These are phyloP conservation scores for Apeltes quadracus DNA, from an alignment of 2,113 vertebrate species.

Conservation along the genomic window DNA sequence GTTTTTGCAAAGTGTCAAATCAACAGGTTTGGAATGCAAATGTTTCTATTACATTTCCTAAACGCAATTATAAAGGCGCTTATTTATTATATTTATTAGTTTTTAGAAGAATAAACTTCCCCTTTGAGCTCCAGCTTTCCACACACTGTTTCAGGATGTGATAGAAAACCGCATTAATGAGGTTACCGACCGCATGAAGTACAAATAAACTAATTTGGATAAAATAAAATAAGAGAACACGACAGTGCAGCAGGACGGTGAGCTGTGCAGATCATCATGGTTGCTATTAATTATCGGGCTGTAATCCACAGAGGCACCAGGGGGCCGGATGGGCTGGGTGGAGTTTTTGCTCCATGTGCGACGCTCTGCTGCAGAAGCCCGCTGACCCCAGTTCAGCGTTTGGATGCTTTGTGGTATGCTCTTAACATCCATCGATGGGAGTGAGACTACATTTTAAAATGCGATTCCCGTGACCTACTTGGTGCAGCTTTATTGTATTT, in stretches of 20 bases:
- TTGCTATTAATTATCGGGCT: slow-evolving; percentile 35
- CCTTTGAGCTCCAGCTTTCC: not conserved
- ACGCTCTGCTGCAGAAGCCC: slow-evolving; percentile 7
- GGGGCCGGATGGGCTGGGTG: slow-evolving; percentile 28
- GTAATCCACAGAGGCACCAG: slow-evolving; percentile 22
- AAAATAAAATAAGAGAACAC: not conserved
- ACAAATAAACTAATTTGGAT: not conserved
- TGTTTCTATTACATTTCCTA: not conserved
- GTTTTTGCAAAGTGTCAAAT: not conserved
- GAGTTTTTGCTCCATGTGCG: slow-evolving; percentile 3
- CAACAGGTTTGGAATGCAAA: not conserved
- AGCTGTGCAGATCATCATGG: slow-evolving; percentile 46
- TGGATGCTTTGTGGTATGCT: not conserved
- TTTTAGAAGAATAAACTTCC: not conserved
- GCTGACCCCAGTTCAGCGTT: slow-evolving; percentile 38
- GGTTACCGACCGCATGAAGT: not conserved
- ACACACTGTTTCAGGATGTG: not conserved
- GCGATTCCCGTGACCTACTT: slow-evolving; percentile 39
- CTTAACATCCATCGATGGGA: not conserved
- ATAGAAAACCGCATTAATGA: not conserved
- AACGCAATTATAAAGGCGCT: not conserved
- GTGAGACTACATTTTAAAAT: fast-evolving
- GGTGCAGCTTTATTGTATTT: slow-evolving; percentile 18
- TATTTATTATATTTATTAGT: not conserved
- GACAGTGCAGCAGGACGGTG: slow-evolving; percentile 7